phyloP scores from a whole-genome alignment of 2,113 vertebrate species.

The Onychostoma macrolepis region DNA sequence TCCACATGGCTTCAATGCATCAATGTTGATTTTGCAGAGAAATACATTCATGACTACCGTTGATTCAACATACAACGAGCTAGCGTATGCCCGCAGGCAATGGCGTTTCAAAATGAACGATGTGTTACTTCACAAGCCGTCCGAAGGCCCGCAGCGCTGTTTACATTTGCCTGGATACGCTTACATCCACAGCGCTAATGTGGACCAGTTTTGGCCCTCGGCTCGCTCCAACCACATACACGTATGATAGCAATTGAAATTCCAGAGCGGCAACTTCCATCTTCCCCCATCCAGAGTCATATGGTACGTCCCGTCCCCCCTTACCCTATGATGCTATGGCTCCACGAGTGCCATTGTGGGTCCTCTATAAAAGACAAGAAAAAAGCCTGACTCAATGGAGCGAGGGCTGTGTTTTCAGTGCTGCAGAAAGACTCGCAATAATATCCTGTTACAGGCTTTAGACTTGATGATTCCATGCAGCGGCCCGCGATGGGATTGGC shows the following conservation, averaged over 20 bases:
- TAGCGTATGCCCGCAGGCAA: background rate
- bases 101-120: slow-evolving; percentile 14
- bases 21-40: background rate
- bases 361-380: slow-evolving; percentile 55
- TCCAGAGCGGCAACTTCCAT: slow-evolving; percentile 54
- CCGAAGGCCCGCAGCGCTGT: slow-evolving; percentile 32
- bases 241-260: slow-evolving; percentile 63
- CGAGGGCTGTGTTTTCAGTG: slow-evolving; percentile 67
- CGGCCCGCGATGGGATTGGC: slow-evolving; percentile 61
- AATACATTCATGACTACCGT: background rate
- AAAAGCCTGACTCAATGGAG: slow-evolving; percentile 49
- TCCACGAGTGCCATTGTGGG: slow-evolving; percentile 51
- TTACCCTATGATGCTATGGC: slow-evolving; percentile 35
- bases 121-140: slow-evolving; percentile 21
- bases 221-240: slow-evolving; percentile 52
- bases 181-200: slow-evolving; percentile 52
- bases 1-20: slow-evolving; percentile 1
- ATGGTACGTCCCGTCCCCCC: slow-evolving; percentile 36
- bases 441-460: slow-evolving; percentile 76
- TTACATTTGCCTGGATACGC: slow-evolving; percentile 46
- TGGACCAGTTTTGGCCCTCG: slow-evolving; percentile 54
- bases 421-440: slow-evolving; percentile 72
- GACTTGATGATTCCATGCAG: slow-evolving; percentile 73
- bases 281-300: slow-evolving; percentile 47
- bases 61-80: background rate